A percentile compares a stretch with the other conserved stretches of the same genome.
Conservation (phyloP, 2,888 invertebrate genomes). For the Criorhina ranunculi region DNA sequence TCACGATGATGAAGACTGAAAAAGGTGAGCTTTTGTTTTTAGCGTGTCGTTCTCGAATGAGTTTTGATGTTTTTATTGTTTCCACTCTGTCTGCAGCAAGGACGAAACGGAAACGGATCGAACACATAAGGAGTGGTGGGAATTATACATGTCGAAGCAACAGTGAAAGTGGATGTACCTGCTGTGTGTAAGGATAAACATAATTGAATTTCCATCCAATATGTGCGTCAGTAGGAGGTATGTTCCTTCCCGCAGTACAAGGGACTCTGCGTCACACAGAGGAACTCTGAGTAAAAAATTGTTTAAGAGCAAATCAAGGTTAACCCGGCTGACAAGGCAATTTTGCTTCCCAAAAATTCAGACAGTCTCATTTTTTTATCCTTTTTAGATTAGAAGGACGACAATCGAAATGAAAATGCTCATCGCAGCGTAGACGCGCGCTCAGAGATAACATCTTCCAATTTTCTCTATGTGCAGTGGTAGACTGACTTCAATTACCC, state of each 20-base stretch:
- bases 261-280: not conserved
- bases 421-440: conserved; percentile 38
- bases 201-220: conserved; percentile 53
- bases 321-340: conserved; percentile 67
- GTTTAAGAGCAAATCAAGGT: conserved; percentile 56
- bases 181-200: conserved; percentile 25
- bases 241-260: not conserved
- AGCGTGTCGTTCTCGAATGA: conserved; percentile 47
- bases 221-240: not conserved
- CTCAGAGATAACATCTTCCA: conserved; percentile 68
- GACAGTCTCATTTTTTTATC: conserved; percentile 56
- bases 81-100: conserved; percentile 22
- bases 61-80: conserved; percentile 65
- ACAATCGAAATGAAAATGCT: conserved; percentile 68
- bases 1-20: conserved; percentile 9
- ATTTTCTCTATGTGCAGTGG: conserved; percentile 53
- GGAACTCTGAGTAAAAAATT: conserved; percentile 11
- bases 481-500: conserved; percentile 69
- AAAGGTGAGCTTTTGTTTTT: conserved; percentile 68
- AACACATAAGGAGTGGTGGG: not conserved
- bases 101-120: not conserved
- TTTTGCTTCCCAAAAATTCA: conserved; percentile 50
- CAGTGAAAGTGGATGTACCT: conserved; percentile 19
- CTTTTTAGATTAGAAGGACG: conserved; percentile 65
- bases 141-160: not conserved